Conservation (phyloP, 2,888 invertebrate genomes). For the Sesamia inferens region DNA sequence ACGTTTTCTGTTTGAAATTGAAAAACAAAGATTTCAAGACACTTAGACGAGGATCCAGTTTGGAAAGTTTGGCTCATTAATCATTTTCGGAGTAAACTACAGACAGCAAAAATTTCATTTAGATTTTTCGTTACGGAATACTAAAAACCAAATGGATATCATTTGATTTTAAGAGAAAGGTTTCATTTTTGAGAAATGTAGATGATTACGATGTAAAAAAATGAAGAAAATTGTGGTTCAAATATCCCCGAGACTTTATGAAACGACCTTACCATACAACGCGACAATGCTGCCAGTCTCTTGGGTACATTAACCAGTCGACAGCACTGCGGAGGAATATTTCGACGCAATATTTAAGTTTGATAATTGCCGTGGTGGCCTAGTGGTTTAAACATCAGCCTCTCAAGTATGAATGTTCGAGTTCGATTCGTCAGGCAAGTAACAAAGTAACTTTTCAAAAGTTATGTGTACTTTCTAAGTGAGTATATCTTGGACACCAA, state of each 20-base stretch:
- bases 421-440: no score
- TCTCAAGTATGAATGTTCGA: no score
- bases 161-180: background rate
- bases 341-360: no score
- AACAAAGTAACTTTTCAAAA: no score
- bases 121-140: background rate
- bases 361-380: no score
- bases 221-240: background rate
- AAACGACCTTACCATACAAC: no score
- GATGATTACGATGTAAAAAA: background rate
- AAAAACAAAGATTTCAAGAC: conserved; percentile 2
- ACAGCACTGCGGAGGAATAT: no score
- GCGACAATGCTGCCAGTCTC: no score
- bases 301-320: no score
- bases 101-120: background rate
- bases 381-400: no score
- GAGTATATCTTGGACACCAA: no score
- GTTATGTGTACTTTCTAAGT: no score
- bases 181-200: background rate
- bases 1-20: background rate
- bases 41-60: conserved; percentile 10
- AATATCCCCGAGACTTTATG: background rate
- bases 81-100: conserved; percentile 5
- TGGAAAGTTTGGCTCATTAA: conserved; percentile 11
- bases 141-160: background rate